Conservation (phyloP, 2,113 vertebrate genomes). For the Malurus melanocephalus region DNA sequence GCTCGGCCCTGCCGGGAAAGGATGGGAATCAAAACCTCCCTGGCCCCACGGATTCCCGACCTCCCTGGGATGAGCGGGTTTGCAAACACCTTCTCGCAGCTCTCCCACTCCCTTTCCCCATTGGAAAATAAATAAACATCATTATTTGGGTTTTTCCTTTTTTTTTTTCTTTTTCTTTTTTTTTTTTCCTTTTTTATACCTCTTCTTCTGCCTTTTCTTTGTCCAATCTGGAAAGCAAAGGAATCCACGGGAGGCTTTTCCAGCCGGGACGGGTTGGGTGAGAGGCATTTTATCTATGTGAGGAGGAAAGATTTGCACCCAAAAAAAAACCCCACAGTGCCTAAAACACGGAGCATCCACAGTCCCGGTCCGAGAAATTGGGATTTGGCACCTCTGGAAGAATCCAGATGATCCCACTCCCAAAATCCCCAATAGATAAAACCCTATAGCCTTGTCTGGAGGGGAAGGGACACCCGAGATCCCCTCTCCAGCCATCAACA, state of each 20-base stretch:
- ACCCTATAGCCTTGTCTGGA: rapidly evolving
- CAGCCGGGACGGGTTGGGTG: rapidly evolving
- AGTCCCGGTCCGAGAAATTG: rapidly evolving
- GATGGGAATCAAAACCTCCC: background rate
- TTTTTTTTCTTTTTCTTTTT: background rate
- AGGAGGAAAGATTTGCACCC: background rate
- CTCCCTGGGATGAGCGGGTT: background rate
- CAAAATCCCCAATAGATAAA: rapidly evolving
- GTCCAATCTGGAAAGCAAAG: background rate
- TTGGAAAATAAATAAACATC: background rate
- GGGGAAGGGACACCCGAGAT: background rate
- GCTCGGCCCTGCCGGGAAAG: background rate
- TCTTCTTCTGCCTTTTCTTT: background rate
- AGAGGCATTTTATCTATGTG: rapidly evolving
- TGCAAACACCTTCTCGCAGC: background rate
- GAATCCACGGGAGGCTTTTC: rapidly evolving
- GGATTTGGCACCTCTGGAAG: background rate
- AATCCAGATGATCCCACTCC: background rate
- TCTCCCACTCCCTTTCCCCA: background rate
- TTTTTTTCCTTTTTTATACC: too few relatives aligned
- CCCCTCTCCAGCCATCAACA: background rate
- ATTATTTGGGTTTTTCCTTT: background rate
- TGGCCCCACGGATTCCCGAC: background rate
- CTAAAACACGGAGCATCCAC: rapidly evolving
- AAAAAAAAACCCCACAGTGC: background rate